Percentiles rank a stretch among this genome's conserved stretches.
Evolutionary conservation across 2,888 invertebrate genomes (phyloP).

Genomic region (Melieria omissa): DNA sequence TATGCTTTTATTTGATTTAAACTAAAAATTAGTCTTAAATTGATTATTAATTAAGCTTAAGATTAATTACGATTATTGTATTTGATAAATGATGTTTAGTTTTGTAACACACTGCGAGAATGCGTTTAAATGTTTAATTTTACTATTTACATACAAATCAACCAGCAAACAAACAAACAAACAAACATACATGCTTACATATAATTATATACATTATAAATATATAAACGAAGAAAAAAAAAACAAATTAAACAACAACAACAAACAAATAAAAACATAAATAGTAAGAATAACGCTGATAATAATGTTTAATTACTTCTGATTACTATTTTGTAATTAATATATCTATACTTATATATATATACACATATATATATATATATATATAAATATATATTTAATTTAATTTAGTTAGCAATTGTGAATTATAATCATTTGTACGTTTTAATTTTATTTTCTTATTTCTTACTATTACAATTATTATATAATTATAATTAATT

Average conservation of each 20-base stretch:
- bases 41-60: not conserved
- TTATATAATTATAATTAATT: slow-evolving; percentile 12
- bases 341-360: slow-evolving; percentile 1
- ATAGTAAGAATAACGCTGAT: not conserved
- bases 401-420: slow-evolving; percentile 36
- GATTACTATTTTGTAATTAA: slow-evolving; percentile 7
- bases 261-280: slow-evolving; percentile 3
- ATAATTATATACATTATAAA: not conserved
- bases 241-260: not conserved
- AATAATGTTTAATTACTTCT: not conserved
- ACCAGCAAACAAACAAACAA: not conserved
- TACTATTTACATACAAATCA: not conserved
- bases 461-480: slow-evolving; percentile 14
- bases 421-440: slow-evolving; percentile 22
- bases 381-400: slow-evolving; percentile 13
- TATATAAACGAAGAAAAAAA: slow-evolving; percentile 9
- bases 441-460: slow-evolving; percentile 23
- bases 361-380: slow-evolving; percentile 1
- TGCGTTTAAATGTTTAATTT: no score
- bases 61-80: no score
- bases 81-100: no score
- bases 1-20: no score
- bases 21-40: no score
- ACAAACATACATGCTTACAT: no score
- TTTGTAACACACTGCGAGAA: no score